A percentile compares a stretch with the other conserved stretches of the same genome.
Evolutionary conservation across 2,888 invertebrate genomes (phyloP).

Genomic region (Tryphoninae sp.): DNA sequence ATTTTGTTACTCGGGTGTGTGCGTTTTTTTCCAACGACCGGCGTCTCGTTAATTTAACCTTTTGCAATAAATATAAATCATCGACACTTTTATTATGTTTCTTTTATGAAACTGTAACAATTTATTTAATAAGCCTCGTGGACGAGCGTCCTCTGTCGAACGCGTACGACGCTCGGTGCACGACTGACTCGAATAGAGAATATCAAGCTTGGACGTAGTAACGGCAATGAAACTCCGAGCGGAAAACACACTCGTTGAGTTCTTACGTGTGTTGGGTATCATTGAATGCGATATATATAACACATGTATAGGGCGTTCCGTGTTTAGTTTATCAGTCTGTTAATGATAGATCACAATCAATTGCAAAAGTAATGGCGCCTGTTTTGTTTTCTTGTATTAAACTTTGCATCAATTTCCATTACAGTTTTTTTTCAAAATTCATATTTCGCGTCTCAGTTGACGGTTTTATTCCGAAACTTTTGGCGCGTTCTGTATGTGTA

Average conservation of each 20-base stretch:
- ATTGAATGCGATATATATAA: not conserved
- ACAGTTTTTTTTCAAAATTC: not conserved
- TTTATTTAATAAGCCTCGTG: not conserved
- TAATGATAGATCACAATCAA: not conserved
- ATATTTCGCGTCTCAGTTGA: not conserved
- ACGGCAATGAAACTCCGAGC: not conserved
- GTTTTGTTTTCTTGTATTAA: too few relatives aligned
- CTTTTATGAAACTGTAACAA: not conserved
- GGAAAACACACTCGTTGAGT: not conserved
- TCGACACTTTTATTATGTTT: not conserved
- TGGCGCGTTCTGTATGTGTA: not conserved
- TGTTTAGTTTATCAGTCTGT: not conserved
- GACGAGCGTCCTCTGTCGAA: not conserved
- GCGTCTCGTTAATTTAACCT: not conserved
- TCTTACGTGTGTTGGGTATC: not conserved
- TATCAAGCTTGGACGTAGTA: constrained; percentile 3
- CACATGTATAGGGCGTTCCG: not conserved
- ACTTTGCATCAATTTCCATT: too few relatives aligned
- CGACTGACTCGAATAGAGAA: constrained; percentile 53
- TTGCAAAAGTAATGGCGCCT: too few relatives aligned
- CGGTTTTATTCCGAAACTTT: not conserved
- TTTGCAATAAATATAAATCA: not conserved
- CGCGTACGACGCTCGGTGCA: constrained; percentile 51
- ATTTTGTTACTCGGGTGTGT: not conserved
- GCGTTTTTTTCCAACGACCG: not conserved